Evolutionary conservation across 2,113 vertebrate species (phyloP).

Genomic region (Bombycilla garrulus): DNA sequence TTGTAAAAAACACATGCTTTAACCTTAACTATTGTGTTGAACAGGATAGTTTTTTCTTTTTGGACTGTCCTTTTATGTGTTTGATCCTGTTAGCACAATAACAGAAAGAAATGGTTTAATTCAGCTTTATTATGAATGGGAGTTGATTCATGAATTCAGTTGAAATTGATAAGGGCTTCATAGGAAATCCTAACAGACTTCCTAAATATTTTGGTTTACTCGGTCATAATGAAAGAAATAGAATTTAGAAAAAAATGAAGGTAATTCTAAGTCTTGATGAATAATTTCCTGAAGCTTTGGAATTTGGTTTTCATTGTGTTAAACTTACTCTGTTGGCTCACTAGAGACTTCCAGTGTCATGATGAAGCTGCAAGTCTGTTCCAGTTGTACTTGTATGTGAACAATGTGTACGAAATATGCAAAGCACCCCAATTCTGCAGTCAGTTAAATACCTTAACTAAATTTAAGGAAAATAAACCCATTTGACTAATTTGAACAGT

Average conservation of each 20-base stretch:
- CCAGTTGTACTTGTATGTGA: background rate
- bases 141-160: background rate
- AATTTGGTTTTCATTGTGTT: background rate
- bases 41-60: background rate
- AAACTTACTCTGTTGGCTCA: background rate
- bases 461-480: background rate
- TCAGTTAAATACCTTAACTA: background rate
- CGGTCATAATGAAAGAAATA: background rate
- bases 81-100: background rate
- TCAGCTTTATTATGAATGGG: background rate
- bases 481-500: background rate
- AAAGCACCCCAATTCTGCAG: background rate
- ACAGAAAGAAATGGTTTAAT: background rate
- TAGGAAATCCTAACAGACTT: background rate
- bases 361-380: background rate
- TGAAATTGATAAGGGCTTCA: background rate
- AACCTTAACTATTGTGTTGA: background rate
- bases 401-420: background rate
- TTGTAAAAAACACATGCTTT: background rate
- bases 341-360: background rate
- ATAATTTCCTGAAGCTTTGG: background rate
- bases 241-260: fast-evolving
- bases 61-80: background rate
- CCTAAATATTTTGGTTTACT: background rate
- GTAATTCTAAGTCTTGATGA: background rate